A percentile compares a stretch with the other conserved stretches of the same genome.
Conservation (phyloP, 2,888 invertebrate genomes). For the Physocephala rufipes region DNA sequence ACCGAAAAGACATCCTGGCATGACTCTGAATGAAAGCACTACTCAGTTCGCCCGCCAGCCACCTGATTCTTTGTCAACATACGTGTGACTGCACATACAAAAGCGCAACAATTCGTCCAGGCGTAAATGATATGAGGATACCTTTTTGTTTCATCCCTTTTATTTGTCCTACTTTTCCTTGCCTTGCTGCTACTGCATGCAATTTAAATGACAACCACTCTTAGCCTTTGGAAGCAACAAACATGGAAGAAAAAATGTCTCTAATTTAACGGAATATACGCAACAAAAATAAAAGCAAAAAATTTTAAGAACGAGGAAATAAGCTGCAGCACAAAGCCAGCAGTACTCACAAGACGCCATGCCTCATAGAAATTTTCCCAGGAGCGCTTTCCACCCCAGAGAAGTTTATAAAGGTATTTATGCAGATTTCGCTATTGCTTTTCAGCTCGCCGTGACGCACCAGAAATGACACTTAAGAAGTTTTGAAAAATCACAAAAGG, state of each 20-base stretch:
- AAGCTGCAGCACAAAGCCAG: neutral
- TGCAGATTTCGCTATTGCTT: no score
- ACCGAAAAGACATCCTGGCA: neutral
- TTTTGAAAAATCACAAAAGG: no score
- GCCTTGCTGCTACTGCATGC: neutral
- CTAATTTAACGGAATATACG: neutral
- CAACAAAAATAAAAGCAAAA: constrained; percentile 7
- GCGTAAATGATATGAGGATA: constrained; percentile 59
- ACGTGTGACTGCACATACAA: constrained; percentile 44
- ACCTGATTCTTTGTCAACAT: no score
- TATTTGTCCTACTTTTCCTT: neutral
- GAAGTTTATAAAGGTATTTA: no score
- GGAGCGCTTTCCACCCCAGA: no score
- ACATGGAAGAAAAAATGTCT: neutral
- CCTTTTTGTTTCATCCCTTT: constrained; percentile 23
- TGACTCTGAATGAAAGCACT: constrained; percentile 10
- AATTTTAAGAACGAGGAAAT: neutral
- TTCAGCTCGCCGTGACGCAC: no score
- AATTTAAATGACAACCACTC: constrained; percentile 21
- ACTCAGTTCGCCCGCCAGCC: constrained; percentile 32
- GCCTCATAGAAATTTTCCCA: no score
- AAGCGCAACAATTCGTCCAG: constrained; percentile 59
- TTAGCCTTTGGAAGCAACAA: neutral
- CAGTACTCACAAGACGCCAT: no score
- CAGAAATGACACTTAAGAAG: no score